Percentiles rank a stretch among this genome's conserved stretches.
Evolutionary conservation across 2,113 vertebrate genomes (phyloP).

Genomic region (Leucosticte australis): DNA sequence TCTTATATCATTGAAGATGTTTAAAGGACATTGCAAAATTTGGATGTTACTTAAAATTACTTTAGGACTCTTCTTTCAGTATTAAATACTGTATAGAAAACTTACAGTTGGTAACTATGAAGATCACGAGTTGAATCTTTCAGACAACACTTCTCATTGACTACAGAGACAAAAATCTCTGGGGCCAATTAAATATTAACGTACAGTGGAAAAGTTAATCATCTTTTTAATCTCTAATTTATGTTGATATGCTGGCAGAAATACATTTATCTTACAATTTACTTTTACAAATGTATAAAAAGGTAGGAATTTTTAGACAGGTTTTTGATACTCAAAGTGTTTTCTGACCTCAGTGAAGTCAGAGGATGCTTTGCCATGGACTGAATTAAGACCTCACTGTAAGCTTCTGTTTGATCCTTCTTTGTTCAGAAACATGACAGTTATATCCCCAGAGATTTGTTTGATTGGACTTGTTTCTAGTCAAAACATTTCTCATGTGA

Average conservation of each 20-base stretch:
- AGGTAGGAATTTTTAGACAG: not conserved
- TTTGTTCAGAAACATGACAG: not conserved
- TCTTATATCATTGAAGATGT: not conserved
- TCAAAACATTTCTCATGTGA: not conserved
- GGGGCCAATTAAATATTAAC: not conserved
- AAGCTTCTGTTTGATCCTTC: not conserved
- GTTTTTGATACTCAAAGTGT: not conserved
- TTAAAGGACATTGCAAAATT: not conserved
- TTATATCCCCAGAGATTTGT: not conserved
- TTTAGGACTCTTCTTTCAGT: not conserved
- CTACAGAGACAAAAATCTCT: not conserved
- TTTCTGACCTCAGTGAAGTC: not conserved
- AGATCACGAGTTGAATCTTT: not conserved
- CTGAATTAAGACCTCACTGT: not conserved
- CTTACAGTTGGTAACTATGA: not conserved
- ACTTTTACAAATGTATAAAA: not conserved
- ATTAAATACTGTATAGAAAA: not conserved
- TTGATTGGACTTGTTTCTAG: not conserved
- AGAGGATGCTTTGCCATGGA: not conserved
- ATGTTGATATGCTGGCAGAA: not conserved
- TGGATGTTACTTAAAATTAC: not conserved
- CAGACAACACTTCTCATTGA: not conserved
- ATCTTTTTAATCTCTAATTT: slow-evolving; percentile 8
- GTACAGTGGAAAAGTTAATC: not conserved
- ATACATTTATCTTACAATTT: not conserved